Base-by-base conservation (phyloP, 2,113 vertebrate species). In the Toxotes jaculatrix region DNA sequence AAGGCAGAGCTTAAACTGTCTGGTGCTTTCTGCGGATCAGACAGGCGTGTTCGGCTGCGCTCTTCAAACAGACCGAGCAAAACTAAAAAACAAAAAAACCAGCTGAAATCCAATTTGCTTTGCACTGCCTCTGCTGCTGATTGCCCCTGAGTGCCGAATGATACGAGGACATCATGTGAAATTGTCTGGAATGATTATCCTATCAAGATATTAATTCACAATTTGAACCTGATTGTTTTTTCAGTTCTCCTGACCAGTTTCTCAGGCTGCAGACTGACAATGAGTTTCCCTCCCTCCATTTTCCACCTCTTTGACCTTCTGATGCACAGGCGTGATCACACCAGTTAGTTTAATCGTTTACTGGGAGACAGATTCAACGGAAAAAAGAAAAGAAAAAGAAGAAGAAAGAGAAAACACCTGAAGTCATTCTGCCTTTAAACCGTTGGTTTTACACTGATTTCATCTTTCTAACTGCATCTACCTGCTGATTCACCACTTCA, bases 181-280 rank as follows among this genome's bases (percentile, higher is more conserved):
- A 76, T 40, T 45, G 84, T 65, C 36, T 66, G 45, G 10, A 66
- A 23, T 61, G 65, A 83, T 77, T 63, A 67, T 83, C 67, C 72
- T 17, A 83, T 63, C 72, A 68, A 51, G 32, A 72, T 32, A 83
- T 76, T 57, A 36, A 77, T 64, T 83, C 45, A 64, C 47, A 51
- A 64, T 73, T 53, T 40, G 47, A 72, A 57, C 51, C 61, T n/a
- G 66, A 74, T 16, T 23, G 63, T 27, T 68, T 68, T 2, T 72
- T 77, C 45, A 12, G 61, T 34, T 67, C 21, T 40, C n/a, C 40
- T 16, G 62, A 62, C 0, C 16, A 66, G 60, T 17, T 27, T 38
- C 57, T 47, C 14, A 31, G 73, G 65, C 51, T 34, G 67, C 0
- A 47, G 51, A 65, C 3, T n/a, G 36, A 32, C 7, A n/a, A 63